phyloP scores from a whole-genome alignment of 2,888 invertebrate species.

The Cataglyphis altisquamis region DNA sequence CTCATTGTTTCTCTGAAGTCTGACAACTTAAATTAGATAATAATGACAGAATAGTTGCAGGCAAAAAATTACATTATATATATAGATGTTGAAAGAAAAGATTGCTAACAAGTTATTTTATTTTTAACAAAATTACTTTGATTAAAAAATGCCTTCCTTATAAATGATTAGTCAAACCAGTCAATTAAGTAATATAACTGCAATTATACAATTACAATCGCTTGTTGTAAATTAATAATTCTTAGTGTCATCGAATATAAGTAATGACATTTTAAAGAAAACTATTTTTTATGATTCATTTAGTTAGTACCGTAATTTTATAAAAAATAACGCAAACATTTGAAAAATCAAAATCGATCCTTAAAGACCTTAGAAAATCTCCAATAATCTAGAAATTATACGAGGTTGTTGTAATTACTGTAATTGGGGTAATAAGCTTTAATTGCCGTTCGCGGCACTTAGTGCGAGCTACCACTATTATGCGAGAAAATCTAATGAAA shows the following conservation, averaged over 20 bases:
- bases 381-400: slow-evolving; percentile 23
- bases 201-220: neutral
- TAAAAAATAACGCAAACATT: neutral
- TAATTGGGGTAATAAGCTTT: slow-evolving; percentile 40
- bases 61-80: neutral
- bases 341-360: slow-evolving; percentile 8
- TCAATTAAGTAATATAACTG: neutral
- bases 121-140: neutral
- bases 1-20: slow-evolving; percentile 28
- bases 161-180: neutral
- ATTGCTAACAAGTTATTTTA: neutral
- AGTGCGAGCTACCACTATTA: slow-evolving; percentile 32
- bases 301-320: neutral
- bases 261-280: neutral
- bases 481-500: slow-evolving; percentile 32
- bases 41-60: neutral
- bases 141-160: neutral
- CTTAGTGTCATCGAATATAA: neutral
- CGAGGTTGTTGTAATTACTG: slow-evolving; percentile 17
- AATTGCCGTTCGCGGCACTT: slow-evolving; percentile 7
- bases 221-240: neutral
- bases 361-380: slow-evolving; percentile 7
- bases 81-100: neutral
- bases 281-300: neutral
- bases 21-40: slow-evolving; percentile 6